Evolutionary conservation across 1,140 invertebrate genomes (phyloP).

Genomic region (Drosophila saltans): DNA sequence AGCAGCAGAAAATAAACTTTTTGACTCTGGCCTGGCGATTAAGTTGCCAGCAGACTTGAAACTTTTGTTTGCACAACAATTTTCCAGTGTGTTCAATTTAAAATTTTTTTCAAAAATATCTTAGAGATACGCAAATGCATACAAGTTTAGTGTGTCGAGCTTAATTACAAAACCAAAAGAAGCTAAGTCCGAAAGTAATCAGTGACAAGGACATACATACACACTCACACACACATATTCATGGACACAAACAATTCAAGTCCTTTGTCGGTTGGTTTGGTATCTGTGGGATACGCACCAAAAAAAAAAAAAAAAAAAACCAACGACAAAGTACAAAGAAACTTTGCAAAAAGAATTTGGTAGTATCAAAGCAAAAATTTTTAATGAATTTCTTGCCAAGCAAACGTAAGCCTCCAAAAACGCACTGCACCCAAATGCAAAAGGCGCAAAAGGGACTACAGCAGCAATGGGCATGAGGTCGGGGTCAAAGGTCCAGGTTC

Average conservation of each 20-base stretch:
- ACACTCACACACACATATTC: constrained; percentile 7
- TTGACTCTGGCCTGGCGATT: constrained; percentile 52
- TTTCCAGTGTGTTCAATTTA: constrained; percentile 38
- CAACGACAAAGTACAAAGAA: constrained; percentile 56
- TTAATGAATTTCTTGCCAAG: constrained; percentile 78
- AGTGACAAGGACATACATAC: constrained; percentile 45
- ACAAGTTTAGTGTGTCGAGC: constrained; percentile 36
- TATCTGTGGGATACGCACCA: constrained; percentile 42
- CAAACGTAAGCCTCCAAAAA: constrained; percentile 69
- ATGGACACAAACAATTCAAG: constrained; percentile 22
- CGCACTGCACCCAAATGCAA: constrained; percentile 61
- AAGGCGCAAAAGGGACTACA: constrained; percentile 39
- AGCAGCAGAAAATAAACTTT: constrained; percentile 49
- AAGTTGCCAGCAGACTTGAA: constrained; percentile 56
- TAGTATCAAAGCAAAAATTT: constrained; percentile 82
- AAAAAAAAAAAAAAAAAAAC: background rate
- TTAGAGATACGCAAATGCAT: constrained; percentile 27
- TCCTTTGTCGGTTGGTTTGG: constrained; percentile 40
- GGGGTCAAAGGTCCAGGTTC: constrained; percentile 44
- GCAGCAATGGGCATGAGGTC: constrained; percentile 22
- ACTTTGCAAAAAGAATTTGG: constrained; percentile 77
- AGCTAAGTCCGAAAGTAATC: constrained; percentile 46
- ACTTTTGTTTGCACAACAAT: constrained; percentile 56
- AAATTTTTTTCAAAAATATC: constrained; percentile 37
- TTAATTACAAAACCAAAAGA: constrained; percentile 66